Evolutionary conservation across 2,797 vertebrate species (phyloP).

Genomic region (Pelochelys cantorii): DNA sequence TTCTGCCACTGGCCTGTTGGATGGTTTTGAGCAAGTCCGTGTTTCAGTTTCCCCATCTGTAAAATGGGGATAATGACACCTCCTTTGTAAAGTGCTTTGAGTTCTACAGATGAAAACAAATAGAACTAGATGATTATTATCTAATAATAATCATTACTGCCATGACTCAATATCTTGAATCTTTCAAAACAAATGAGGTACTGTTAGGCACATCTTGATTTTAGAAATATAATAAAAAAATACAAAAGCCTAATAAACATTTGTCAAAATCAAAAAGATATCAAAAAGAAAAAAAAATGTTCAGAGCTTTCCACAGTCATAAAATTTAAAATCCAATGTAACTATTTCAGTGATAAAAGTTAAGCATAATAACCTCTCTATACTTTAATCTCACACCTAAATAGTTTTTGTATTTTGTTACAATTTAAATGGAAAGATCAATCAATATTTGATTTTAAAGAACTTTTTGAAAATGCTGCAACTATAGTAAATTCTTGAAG

Average conservation of each 20-base stretch:
- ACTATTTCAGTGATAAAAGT: constrained; percentile 73
- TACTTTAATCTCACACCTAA: constrained; percentile 79
- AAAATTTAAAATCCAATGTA: constrained; percentile 76
- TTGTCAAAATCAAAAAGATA: constrained; percentile 69
- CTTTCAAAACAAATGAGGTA: constrained; percentile 46
- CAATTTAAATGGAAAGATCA: constrained; percentile 75
- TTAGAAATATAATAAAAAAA: constrained; percentile 54
- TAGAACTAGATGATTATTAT: not conserved
- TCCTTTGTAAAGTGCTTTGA: not conserved
- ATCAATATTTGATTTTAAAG: constrained; percentile 74
- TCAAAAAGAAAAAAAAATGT: constrained; percentile 62
- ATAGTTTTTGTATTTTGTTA: constrained; percentile 75
- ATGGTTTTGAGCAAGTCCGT: constrained; percentile 24
- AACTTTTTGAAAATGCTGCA: constrained; percentile 61
- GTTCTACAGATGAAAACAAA: constrained; percentile 11
- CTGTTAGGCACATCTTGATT: constrained; percentile 65
- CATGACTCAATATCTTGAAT: constrained; percentile 19
- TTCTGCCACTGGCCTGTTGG: not conserved
- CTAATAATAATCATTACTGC: constrained; percentile 41
- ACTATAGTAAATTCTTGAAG: constrained; percentile 63
- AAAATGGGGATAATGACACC: constrained; percentile 17
- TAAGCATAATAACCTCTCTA: constrained; percentile 61
- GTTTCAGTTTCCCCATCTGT: constrained; percentile 45
- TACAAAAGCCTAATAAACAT: constrained; percentile 58
- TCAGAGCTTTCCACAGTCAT: constrained; percentile 61